These are phyloP conservation scores for Gymnothorax reevesii DNA, from an alignment of 2,797 vertebrate species.

Conservation along the genomic window DNA sequence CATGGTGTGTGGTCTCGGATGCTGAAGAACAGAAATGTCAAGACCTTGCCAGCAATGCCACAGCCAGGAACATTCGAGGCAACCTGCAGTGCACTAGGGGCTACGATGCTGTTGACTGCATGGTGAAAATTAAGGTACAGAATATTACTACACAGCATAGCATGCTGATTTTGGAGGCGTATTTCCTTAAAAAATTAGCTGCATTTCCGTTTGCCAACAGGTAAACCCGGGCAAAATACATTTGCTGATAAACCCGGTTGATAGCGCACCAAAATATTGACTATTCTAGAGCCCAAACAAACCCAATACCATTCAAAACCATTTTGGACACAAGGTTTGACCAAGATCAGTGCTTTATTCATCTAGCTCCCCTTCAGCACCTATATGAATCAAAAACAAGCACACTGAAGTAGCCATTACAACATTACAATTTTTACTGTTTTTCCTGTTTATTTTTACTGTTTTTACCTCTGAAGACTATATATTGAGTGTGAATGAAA, in stretches of 20 bases:
- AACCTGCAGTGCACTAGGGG: conserved; percentile 69
- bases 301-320: background rate
- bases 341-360: background rate
- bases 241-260: background rate
- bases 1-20: conserved; percentile 74
- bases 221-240: background rate
- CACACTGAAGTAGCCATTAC: background rate
- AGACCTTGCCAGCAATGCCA: conserved; percentile 72
- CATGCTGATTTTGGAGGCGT: background rate
- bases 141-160: background rate
- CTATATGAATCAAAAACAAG: background rate
- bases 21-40: conserved; percentile 76
- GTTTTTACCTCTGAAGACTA: background rate
- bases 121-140: conserved; percentile 75
- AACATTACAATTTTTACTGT: background rate
- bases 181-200: background rate
- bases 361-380: background rate
- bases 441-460: background rate
- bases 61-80: conserved; percentile 66
- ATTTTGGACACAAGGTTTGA: background rate
- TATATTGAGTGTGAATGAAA: background rate
- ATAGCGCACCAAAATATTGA: background rate
- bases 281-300: background rate
- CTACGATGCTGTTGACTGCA: conserved; percentile 68
- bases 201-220: background rate